Conservation (phyloP, 2,797 vertebrate genomes). For the Muscicapa striata region DNA sequence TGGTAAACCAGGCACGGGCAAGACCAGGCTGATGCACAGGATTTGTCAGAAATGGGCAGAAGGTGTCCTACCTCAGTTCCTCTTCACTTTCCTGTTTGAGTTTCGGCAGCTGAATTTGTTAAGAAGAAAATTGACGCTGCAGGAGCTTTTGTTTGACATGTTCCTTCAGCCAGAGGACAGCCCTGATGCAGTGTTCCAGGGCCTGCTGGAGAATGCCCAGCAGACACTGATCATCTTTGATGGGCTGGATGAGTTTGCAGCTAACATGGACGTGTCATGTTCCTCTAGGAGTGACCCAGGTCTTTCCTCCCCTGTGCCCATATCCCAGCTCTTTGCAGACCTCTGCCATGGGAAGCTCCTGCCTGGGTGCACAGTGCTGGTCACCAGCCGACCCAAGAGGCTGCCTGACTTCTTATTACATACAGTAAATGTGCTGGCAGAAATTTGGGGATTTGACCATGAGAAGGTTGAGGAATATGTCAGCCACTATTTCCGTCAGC, state of each 20-base stretch:
- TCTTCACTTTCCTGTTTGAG: constrained; percentile 86
- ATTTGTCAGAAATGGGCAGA: constrained; percentile 85
- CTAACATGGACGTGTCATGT: not conserved
- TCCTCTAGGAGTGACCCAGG: not conserved
- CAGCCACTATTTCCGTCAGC: constrained; percentile 76
- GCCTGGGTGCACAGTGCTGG: constrained; percentile 84
- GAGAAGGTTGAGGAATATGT: constrained; percentile 81
- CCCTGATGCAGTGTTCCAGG: constrained; percentile 77
- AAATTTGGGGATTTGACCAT: constrained; percentile 84
- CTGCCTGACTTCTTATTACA: constrained; percentile 74
- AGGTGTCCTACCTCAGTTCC: constrained; percentile 78
- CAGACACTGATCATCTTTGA: constrained; percentile 87
- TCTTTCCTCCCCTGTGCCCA: constrained; percentile 19
- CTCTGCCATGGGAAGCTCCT: constrained; percentile 83
- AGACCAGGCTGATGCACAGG: constrained; percentile 83
- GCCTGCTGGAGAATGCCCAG: constrained; percentile 80
- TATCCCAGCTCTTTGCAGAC: constrained; percentile 80
- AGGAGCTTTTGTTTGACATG: constrained; percentile 85
- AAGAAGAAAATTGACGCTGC: constrained; percentile 76
- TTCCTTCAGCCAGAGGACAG: constrained; percentile 75
- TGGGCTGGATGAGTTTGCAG: constrained; percentile 88
- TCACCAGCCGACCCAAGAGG: constrained; percentile 84
- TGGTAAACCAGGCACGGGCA: constrained; percentile 88
- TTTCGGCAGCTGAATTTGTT: constrained; percentile 88
- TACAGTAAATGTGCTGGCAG: constrained; percentile 71